These are phyloP conservation scores for Saccostrea echinata DNA, from an alignment of 1,140 invertebrate genomes.

Conservation along the genomic window DNA sequence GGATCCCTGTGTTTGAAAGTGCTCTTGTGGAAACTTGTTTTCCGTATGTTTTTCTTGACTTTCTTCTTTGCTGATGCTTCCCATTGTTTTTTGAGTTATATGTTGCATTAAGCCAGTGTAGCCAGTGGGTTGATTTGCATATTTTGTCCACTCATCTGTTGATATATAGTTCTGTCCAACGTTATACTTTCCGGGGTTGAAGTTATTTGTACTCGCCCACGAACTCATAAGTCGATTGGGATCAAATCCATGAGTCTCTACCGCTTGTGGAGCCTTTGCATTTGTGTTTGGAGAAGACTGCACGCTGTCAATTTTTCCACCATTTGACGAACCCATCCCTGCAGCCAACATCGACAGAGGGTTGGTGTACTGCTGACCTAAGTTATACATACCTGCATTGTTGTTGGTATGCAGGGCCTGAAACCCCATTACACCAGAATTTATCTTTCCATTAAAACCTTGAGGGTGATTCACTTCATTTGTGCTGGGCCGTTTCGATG, in stretches of 20 bases:
- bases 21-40: background rate
- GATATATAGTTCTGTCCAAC: conserved; percentile 45
- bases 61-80: background rate
- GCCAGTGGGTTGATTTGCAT: background rate
- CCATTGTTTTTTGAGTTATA: background rate
- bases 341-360: conserved; percentile 44
- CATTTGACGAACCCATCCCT: conserved; percentile 33
- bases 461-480: background rate
- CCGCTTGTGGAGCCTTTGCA: background rate
- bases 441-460: background rate
- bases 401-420: background rate
- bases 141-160: conserved; percentile 21
- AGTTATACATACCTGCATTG: background rate
- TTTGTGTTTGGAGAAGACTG: background rate
- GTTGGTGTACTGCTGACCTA: conserved; percentile 37
- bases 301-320: background rate
- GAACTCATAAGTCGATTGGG: conserved; percentile 54
- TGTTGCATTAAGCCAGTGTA: background rate
- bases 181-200: conserved; percentile 39
- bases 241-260: conserved; percentile 30
- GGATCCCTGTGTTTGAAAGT: background rate
- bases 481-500: background rate
- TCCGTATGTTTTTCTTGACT: background rate
- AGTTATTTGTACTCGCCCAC: background rate
- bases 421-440: background rate